These are phyloP conservation scores for Halotydeus destructor DNA, from an alignment of 1,140 invertebrate species.

Conservation along the genomic window DNA sequence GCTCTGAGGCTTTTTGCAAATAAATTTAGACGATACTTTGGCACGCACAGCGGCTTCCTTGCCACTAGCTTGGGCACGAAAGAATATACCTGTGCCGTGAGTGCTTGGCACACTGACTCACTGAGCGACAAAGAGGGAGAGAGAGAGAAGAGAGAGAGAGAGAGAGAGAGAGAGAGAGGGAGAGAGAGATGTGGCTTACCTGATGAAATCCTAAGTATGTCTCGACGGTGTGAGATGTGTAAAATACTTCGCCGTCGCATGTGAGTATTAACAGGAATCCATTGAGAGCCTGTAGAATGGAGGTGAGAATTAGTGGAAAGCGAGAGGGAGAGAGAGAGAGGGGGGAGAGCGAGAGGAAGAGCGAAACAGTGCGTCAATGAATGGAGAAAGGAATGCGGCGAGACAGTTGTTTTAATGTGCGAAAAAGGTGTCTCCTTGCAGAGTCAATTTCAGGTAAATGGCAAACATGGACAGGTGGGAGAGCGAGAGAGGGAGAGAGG, in stretches of 20 bases:
- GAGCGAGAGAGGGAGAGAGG: too few species aligned
- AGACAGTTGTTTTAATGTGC: background rate
- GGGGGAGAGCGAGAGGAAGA: too few species aligned
- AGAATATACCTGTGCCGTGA: too few species aligned
- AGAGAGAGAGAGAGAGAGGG: background rate
- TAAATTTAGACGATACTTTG: too few species aligned
- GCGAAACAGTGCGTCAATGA: too few species aligned
- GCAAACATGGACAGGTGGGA: too few species aligned
- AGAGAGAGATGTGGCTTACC: slow-evolving; percentile 40
- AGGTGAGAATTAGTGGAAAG: slow-evolving; percentile 6
- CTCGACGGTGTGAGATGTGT: slow-evolving; percentile 96
- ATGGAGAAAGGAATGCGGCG: background rate
- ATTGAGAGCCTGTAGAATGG: slow-evolving; percentile 70
- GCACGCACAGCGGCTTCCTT: too few species aligned
- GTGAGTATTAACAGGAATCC: slow-evolving; percentile 95
- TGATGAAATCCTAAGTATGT: slow-evolving; percentile 99
- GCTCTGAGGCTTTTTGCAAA: too few species aligned
- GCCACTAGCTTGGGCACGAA: too few species aligned
- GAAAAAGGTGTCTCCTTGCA: too few species aligned
- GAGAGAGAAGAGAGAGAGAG: background rate
- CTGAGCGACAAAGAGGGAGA: slow-evolving; percentile 3
- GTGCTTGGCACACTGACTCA: background rate
- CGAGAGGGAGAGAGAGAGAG: too few species aligned
- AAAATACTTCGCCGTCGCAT: slow-evolving; percentile 96
- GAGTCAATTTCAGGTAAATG: too few species aligned